Conservation (phyloP, 2,113 vertebrate genomes). For the Eudyptes chrysolophus region DNA sequence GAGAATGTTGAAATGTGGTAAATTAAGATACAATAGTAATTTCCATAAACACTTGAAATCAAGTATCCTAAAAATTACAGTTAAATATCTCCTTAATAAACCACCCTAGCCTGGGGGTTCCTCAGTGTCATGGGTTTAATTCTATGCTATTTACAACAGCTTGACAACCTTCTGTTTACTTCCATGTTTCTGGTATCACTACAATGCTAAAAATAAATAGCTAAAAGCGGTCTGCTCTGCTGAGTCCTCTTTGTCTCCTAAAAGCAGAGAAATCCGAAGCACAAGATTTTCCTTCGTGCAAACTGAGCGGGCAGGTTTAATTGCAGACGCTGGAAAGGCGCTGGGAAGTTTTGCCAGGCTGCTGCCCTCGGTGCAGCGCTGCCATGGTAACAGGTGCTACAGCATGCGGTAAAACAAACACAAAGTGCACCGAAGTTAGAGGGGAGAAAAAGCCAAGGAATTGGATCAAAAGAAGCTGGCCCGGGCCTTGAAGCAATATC, state of each 20-base stretch:
- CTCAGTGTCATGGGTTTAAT: constrained; percentile 65
- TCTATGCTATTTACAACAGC: constrained; percentile 72
- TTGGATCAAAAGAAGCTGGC: neutral
- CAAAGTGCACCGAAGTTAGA: neutral
- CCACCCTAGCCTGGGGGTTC: constrained; percentile 5
- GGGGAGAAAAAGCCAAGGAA: constrained; percentile 8
- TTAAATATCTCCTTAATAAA: constrained; percentile 32
- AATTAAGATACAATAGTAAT: constrained; percentile 43
- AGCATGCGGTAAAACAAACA: constrained; percentile 3
- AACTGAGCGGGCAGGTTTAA: constrained; percentile 23
- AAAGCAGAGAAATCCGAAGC: constrained; percentile 38
- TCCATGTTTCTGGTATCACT: constrained; percentile 75
- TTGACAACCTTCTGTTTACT: constrained; percentile 78
- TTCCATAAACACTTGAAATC: constrained; percentile 64
- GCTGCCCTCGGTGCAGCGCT: constrained; percentile 13
- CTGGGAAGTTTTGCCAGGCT: constrained; percentile 27
- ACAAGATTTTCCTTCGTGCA: constrained; percentile 19
- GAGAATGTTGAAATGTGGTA: constrained; percentile 37
- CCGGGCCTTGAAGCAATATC: neutral
- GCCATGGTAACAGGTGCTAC: constrained; percentile 46
- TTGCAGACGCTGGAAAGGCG: constrained; percentile 30
- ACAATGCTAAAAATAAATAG: constrained; percentile 77
- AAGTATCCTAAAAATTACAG: constrained; percentile 56
- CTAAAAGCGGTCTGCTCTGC: constrained; percentile 70
- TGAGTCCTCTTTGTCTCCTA: constrained; percentile 67